phyloP scores from a whole-genome alignment of 2,113 vertebrate genomes.

The Anser brachyrhynchus region DNA sequence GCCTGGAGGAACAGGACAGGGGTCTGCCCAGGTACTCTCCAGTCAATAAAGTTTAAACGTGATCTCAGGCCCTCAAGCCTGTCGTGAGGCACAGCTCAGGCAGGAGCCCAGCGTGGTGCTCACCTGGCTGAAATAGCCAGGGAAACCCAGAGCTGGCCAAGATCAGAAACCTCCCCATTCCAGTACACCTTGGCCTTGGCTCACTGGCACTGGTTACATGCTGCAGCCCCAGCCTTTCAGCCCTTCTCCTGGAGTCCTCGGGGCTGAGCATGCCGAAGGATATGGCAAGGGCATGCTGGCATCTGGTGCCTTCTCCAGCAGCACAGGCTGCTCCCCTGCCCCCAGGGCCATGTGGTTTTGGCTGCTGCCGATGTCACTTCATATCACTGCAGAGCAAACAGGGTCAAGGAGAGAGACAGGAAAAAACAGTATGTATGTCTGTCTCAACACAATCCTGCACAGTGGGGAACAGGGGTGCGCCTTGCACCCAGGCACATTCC shows the following conservation, averaged over 20 bases:
- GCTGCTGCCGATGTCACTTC: neutral
- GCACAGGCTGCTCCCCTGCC: neutral
- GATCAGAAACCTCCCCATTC: neutral
- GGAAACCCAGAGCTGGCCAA: neutral
- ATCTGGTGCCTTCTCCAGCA: neutral
- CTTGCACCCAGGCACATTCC: neutral
- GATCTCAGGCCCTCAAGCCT: neutral
- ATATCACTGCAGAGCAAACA: rapidly evolving
- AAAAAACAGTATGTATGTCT: rapidly evolving
- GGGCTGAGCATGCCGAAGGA: neutral
- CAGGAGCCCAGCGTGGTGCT: neutral
- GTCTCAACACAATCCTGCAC: neutral
- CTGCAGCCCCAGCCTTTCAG: neutral
- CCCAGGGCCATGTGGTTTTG: neutral
- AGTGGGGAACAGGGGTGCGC: neutral
- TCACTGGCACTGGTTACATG: neutral
- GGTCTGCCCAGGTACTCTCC: neutral
- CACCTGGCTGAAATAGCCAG: neutral
- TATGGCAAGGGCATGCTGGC: neutral
- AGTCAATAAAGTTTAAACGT: neutral
- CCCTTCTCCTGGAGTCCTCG: rapidly evolving
- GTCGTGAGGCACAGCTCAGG: neutral
- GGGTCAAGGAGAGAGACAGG: neutral
- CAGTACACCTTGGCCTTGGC: neutral
- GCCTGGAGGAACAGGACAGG: neutral